Evolutionary conservation across 1,140 invertebrate species (phyloP).

Genomic region (Muscidifurax raptorellus): DNA sequence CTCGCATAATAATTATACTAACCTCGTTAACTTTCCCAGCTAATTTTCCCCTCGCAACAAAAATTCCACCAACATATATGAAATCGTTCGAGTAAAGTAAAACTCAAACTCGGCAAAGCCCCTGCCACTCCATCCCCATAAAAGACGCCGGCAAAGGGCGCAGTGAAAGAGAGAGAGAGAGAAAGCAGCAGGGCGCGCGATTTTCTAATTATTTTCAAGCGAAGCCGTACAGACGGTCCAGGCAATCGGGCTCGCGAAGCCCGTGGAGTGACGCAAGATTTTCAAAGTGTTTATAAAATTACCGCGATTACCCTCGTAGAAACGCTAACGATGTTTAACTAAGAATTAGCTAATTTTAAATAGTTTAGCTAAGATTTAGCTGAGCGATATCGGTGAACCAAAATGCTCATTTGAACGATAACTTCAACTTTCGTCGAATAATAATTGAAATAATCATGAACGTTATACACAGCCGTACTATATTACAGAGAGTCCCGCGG

Average conservation of each 20-base stretch:
- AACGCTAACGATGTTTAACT: no score
- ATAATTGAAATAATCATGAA: no score
- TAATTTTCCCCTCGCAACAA: neutral
- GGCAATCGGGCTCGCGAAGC: constrained; percentile 72
- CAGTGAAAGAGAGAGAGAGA: neutral
- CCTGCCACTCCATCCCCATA: neutral
- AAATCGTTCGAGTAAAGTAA: neutral
- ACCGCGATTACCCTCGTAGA: constrained; percentile 68
- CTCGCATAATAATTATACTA: neutral
- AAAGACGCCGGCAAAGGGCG: neutral
- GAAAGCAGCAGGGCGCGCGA: constrained; percentile 1
- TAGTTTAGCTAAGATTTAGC: no score
- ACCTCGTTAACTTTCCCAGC: neutral
- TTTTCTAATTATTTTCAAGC: constrained; percentile 56
- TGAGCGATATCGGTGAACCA: no score
- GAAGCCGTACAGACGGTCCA: constrained; percentile 55
- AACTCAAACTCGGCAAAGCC: constrained; percentile 10
- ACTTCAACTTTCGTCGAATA: no score
- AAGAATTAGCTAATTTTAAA: no score
- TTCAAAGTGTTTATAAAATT: constrained; percentile 77
- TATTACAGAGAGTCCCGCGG: neutral
- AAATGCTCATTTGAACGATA: no score
- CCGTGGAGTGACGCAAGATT: constrained; percentile 70
- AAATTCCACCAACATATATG: neutral
- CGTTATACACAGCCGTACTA: neutral